Evolutionary conservation across 2,888 invertebrate genomes (phyloP), one percentile per base, ranked within the genome.

Genomic region (Orthosia gracilis): DNA sequence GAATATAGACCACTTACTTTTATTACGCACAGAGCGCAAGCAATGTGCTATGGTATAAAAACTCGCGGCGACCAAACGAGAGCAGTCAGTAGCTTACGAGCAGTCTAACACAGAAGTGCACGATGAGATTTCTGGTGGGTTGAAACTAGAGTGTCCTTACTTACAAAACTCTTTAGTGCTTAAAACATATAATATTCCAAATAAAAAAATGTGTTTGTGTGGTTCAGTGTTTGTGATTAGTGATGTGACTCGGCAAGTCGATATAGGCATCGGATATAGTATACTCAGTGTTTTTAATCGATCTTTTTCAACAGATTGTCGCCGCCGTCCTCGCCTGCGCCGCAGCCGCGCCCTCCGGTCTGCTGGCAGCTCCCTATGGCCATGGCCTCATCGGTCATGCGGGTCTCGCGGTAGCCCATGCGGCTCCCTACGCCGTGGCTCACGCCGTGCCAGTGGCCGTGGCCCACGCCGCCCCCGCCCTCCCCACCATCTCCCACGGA

Each of bases 81-180:
- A 1, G 40, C 40, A 40, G 7, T 40, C 40, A 40, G 40, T 40
- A 40, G 40, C 40, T 40, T 40, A 9, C 40, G 40, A 40, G 40
- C 40, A 40, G 40, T 40, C 40, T 40, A 40, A 94, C 87, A 95
- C 94, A 94, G 96, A 96, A 96, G 94, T 96, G 95, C 96, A 96
- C 89, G 95, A 96, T 96, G 95, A 94, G 96, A 96, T 91, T 96
- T 94, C 95, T 96, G 95, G 95, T 96, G 89, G 94, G 96, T 95
- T 92, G 79, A 87, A 75, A 88, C 85, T 85, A 89, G 83, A 86
- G 82, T 80, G 86, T 88, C 87, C 88, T 86, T 83, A 85, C 58
- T 64, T 65, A 81, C 23, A 80, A 82, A 66, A 81, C 80, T 80
- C 73, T 78, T 79, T 74, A 66, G 80, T 84, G 85, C 49, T 69